These are phyloP conservation scores for Microcebus lehilahytsara DNA, from an alignment of 2,113 vertebrate genomes.

Conservation along the genomic window DNA sequence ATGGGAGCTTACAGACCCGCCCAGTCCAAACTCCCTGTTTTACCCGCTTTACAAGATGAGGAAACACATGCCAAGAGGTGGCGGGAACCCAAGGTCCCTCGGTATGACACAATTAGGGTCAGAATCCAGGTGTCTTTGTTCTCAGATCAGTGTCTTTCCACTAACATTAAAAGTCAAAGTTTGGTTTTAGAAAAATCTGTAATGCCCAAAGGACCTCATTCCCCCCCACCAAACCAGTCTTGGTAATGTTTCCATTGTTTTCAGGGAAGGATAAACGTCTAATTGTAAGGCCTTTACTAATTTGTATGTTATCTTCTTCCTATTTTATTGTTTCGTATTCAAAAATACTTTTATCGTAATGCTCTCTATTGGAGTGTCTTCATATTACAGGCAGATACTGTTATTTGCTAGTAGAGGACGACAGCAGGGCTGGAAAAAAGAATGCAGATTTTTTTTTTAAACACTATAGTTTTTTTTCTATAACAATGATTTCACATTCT, in stretches of 20 bases:
- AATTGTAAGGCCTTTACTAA: neutral
- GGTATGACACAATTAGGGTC: neutral
- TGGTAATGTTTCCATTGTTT: conserved; percentile 38
- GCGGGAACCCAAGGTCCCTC: neutral
- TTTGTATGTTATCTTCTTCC: neutral
- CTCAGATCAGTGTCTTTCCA: neutral
- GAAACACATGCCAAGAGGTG: neutral
- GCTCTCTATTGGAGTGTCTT: neutral
- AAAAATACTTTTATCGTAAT: conserved; percentile 40
- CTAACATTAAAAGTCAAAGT: conserved; percentile 3
- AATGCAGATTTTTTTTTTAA: neutral
- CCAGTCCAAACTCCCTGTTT: neutral
- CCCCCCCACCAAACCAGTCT: neutral
- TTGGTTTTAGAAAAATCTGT: conserved; percentile 40
- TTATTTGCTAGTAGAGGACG: neutral
- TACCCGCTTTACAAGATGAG: neutral
- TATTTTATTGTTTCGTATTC: conserved; percentile 1
- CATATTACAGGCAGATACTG: neutral
- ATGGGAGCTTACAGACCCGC: neutral
- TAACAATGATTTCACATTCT: conserved; percentile 29
- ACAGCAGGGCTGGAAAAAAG: neutral
- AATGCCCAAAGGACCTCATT: conserved; percentile 5
- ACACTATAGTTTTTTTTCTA: neutral
- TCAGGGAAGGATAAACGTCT: neutral
- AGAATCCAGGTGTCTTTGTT: neutral